Evolutionary conservation across 2,113 vertebrate species (phyloP), one percentile per base, ranked within the genome.

Genomic region (Nansenia antarctica): DNA sequence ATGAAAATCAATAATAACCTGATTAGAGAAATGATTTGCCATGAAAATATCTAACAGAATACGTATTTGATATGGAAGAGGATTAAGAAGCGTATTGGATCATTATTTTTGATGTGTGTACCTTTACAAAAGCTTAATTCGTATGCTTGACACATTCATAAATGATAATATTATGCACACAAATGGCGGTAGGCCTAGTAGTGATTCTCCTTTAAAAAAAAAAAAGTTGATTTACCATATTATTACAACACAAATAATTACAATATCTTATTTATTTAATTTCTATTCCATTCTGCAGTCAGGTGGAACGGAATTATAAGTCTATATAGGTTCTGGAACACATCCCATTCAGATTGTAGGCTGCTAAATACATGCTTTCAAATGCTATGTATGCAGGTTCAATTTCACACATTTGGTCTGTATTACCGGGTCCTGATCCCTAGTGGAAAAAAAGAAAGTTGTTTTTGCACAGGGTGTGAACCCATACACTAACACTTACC

Each of bases 351-450:
- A 64, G 31, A 29, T 9, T 72, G 53, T 53, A 29, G n/a, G n/a
- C n/a, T n/a, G n/a, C n/a, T n/a, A n/a, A n/a, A n/a, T n/a, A n/a
- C n/a, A n/a, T n/a, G n/a, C n/a, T n/a, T n/a, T 53, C 58, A 65
- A 62, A n/a, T 77, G 66, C 52, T 12, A 65, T 59, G 67, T 59
- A 60, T 72, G 49, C 37, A 39, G 66, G 57, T 58, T 67, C 9
- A 24, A 42, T 72, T 72, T 77, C 60, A 66, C 42, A 47, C 61
- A 67, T 76, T 68, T 79, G 54, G 45, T 32, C 49, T 26, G 11
- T 60, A 58, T 80, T 63, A 68, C 53, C 65, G 62, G 37, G 63
- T 74, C 52, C 66, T 45, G 63, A 80, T 76, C 53, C 18, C 29
- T 37, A 24, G 11, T 67, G 54, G 45, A 62, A 57, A 31, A 62